phyloP scores from a whole-genome alignment of 2,888 invertebrate species.

The Dascillus cervinus region DNA sequence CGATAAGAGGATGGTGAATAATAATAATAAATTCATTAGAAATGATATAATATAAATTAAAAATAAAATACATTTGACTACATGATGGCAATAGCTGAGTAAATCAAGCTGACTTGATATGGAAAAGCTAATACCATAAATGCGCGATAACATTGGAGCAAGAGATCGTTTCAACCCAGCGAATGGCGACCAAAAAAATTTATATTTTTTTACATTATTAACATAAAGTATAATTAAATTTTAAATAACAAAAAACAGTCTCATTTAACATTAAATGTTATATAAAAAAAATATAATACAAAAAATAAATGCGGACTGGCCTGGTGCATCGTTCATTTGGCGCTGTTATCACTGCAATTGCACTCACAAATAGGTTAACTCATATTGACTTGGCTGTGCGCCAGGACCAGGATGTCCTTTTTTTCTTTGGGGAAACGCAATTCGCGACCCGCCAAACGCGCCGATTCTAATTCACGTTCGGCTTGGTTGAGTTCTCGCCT shows the following conservation, averaged over 20 bases:
- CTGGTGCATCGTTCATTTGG: constrained; percentile 22
- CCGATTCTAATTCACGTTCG: constrained; percentile 78
- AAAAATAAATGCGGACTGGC: constrained; percentile 22
- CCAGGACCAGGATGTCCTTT: constrained; percentile 85
- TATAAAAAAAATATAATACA: constrained; percentile 16
- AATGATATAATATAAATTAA: constrained; percentile 19
- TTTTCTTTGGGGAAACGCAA: constrained; percentile 93
- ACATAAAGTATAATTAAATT: constrained; percentile 19
- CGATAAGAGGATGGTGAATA: no score
- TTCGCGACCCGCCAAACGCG: constrained; percentile 81
- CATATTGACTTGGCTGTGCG: constrained; percentile 69
- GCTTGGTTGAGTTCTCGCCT: constrained; percentile 75
- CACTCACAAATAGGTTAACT: constrained; percentile 31
- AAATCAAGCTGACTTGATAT: constrained; percentile 15
- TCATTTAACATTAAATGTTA: constrained; percentile 20
- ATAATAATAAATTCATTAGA: no score
- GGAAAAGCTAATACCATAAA: constrained; percentile 16
- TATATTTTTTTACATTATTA: constrained; percentile 18
- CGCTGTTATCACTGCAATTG: constrained; percentile 18
- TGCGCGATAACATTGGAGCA: constrained; percentile 12
- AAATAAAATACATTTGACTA: constrained; percentile 16
- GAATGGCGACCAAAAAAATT: constrained; percentile 18
- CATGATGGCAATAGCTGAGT: constrained; percentile 16
- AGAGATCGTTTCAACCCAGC: constrained; percentile 16
- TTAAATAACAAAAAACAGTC: constrained; percentile 24